Evolutionary conservation across 2,888 invertebrate species (phyloP).

Genomic region (Pantelozetes paolii): DNA sequence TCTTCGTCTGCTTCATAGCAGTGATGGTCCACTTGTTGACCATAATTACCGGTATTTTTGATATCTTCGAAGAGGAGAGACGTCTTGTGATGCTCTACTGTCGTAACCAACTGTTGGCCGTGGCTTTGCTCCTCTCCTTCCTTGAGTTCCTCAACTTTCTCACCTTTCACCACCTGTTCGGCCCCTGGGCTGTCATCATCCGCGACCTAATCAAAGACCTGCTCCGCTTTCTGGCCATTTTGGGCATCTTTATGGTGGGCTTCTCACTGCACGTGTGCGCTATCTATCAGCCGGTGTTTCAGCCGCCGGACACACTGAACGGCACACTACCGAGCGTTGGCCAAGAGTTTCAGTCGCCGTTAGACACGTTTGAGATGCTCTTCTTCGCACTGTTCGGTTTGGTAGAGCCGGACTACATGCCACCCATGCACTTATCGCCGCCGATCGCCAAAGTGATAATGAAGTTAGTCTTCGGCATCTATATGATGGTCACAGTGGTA

Average conservation of each 20-base stretch:
- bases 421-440: constrained; percentile 56
- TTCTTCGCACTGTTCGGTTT: constrained; percentile 98
- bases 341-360: constrained; percentile 66
- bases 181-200: constrained; percentile 99
- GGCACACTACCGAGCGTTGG: constrained; percentile 46
- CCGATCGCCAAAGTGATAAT: constrained; percentile 53
- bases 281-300: constrained; percentile 74
- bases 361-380: constrained; percentile 91
- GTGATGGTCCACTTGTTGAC: constrained; percentile 83
- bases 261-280: constrained; percentile 88
- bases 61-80: constrained; percentile 54
- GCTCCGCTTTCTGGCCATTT: constrained; percentile 76
- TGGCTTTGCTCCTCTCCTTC: constrained; percentile 90
- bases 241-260: constrained; percentile 96
- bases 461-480: constrained; percentile 81
- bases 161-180: constrained; percentile 97
- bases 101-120: constrained; percentile 92
- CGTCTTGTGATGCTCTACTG: constrained; percentile 81
- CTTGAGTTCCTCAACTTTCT: constrained; percentile 96
- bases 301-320: constrained; percentile 49
- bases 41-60: constrained; percentile 48
- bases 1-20: constrained; percentile 73
- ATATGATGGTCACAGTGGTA: constrained; percentile 96
- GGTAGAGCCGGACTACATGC: constrained; percentile 62
- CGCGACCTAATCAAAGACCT: constrained; percentile 58